Evolutionary conservation across 2,797 vertebrate genomes (phyloP).

Genomic region (Scolopax rusticola): DNA sequence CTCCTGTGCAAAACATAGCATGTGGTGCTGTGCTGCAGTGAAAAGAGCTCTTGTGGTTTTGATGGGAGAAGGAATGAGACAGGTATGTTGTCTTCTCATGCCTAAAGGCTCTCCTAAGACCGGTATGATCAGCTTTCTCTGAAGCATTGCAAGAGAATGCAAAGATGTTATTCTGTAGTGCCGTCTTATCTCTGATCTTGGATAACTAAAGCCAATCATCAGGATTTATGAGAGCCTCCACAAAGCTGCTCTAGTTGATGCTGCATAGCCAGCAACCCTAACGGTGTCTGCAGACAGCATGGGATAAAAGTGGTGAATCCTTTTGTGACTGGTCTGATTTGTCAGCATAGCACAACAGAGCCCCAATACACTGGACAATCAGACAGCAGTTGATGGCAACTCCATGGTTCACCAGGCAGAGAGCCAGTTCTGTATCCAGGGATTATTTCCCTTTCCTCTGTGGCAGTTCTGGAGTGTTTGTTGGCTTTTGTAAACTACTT

Average conservation of each 20-base stretch:
- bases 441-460: slow-evolving; percentile 40
- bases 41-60: not conserved
- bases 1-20: not conserved
- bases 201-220: not conserved
- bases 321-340: not conserved
- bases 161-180: not conserved
- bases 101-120: not conserved
- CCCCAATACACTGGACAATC: not conserved
- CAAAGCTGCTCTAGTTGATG: not conserved
- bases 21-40: not conserved
- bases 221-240: not conserved
- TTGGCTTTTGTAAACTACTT: slow-evolving; percentile 37
- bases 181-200: not conserved
- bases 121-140: not conserved
- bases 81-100: not conserved
- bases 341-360: not conserved
- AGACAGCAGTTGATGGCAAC: not conserved
- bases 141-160: not conserved
- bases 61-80: not conserved
- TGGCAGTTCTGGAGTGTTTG: not conserved
- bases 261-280: not conserved
- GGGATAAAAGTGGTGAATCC: not conserved
- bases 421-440: not conserved
- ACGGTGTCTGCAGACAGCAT: not conserved
- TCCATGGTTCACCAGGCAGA: not conserved